Base-by-base conservation (phyloP, 2,113 vertebrate species). In the Aleadryas rufinucha region DNA sequence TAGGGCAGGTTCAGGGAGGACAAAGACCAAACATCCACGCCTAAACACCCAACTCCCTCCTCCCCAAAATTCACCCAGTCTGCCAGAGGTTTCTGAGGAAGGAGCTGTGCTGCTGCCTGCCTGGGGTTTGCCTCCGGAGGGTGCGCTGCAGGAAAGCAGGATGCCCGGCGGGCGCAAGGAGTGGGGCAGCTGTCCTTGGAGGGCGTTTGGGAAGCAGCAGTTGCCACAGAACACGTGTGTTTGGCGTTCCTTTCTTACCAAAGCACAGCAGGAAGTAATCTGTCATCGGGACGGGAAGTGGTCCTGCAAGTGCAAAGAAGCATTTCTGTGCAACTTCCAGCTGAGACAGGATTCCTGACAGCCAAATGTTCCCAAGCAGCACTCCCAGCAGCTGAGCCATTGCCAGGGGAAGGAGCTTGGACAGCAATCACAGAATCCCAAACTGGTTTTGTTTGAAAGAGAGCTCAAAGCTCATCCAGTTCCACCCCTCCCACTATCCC, bases 211-310 rank as follows among this genome's bases (percentile, higher is more conserved):
- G 50, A 45, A 14, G 8, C 56, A 56, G 35, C 8, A 15, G 56
- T 6, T 60, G 35, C 47, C 26, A 21, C 41, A 35, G 69, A 24
- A 60, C 2, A 3, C 0, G 3, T 4, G 42, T 6, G 6, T 45
- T 64, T 49, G 44, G 6, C 0, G 1, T 15, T 31, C 7, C 20
- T 54, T 59, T 17, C 72, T 16, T 7, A 28, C 33, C 19, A 23
- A 64, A 63, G 31, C 18, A 42, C 27, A n/a, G 60, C 41, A 26
- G 50, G 39, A 56, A 53, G 31, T 26, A 65, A 17, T n/a, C 84
- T 65, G 75, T 61, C 33, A 2, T 14, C 33, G 44, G 81, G 37
- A 37, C 0, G 5, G 50, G 52, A 70, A 76, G 50, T 1, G 16
- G 4, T 49, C 64, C 45, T 80, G 50, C 71, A 56, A 75, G 56